Base-by-base conservation (phyloP, 2,797 vertebrate genomes). In the Galaxias olidus region DNA sequence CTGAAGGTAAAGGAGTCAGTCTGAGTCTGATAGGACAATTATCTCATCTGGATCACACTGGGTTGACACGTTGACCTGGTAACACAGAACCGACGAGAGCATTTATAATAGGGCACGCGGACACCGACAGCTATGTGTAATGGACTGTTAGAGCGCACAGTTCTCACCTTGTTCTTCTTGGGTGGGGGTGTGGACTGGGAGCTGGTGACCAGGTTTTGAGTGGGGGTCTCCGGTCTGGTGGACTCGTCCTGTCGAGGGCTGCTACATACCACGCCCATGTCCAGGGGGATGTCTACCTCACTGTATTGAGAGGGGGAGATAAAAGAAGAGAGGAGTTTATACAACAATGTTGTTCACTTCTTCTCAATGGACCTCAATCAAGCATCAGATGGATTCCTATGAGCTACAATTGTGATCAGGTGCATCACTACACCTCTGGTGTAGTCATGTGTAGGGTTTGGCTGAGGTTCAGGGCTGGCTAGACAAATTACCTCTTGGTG, bases 21-120 rank as follows among this genome's bases (percentile, higher is more conserved):
- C 94, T 0, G 94, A 95, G 84, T 97, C 95, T 0, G 95, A 96
- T n/a, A 97, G 92, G 58, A 95, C 80, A 53, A 97, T 97, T 84
- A 96, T 91, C 84, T 95, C 95, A 4, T 94, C 92, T 0, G 95
- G 95, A 78, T 96, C 95, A 40, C 94, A 96, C 84, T 96, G 95
- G 0, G 95, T 97, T 42, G 92, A 91, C 74, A 93, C 94, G 18
- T 93, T 92, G 62, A 91, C 91, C 95, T 97, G 88, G 5, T 54
- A 68, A 78, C 12, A 63, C n/a, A 74, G 0, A 54, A 46, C n/a
- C 19, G 14, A 19, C n/a, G n/a, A n/a, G n/a, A n/a, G n/a, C n/a
- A n/a, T n/a, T n/a, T n/a, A n/a, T n/a, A n/a, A n/a, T n/a, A n/a
- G n/a, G n/a, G n/a, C n/a, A n/a, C n/a, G n/a, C n/a, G n/a, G n/a